Conservation (phyloP, 2,888 invertebrate genomes). For the Parnassius mnemosyne region DNA sequence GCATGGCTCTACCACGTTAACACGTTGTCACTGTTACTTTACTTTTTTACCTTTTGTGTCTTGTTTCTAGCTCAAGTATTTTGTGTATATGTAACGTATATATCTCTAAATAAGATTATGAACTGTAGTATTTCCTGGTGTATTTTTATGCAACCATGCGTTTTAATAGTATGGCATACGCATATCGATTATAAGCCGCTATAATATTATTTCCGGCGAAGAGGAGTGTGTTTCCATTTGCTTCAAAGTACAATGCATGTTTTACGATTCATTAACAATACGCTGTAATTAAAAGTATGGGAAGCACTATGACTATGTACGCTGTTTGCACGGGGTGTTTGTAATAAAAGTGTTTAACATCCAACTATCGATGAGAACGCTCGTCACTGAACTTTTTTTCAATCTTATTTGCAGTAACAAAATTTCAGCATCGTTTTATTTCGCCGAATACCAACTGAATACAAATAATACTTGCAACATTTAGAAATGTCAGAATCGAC, state of each 20-base stretch:
- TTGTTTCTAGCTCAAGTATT: too few relatives aligned
- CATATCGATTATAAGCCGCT: conserved; percentile 4
- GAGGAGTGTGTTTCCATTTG: conserved; percentile 18
- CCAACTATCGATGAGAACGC: conserved; percentile 2
- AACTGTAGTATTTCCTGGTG: too few relatives aligned
- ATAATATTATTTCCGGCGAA: conserved; percentile 24
- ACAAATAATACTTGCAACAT: conserved; percentile 21
- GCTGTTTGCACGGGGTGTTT: neutral
- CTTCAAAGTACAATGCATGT: conserved; percentile 24
- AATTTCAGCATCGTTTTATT: conserved; percentile 4
- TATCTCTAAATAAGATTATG: too few relatives aligned
- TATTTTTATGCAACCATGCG: too few relatives aligned
- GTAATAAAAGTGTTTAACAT: conserved; percentile 7
- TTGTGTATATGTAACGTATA: too few relatives aligned
- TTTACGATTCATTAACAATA: conserved; percentile 24
- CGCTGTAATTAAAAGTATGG: conserved; percentile 24
- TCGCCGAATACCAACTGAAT: conserved; percentile 10
- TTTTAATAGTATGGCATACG: neutral
- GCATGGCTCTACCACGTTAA: too few relatives aligned
- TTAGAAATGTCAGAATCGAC: conserved; percentile 22
- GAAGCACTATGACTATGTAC: conserved; percentile 9
- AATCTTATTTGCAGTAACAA: too few relatives aligned
- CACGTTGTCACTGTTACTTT: too few relatives aligned
- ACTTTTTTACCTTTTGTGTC: too few relatives aligned
- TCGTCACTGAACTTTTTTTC: too few relatives aligned